A percentile compares a stretch with the other conserved stretches of the same genome.
Conservation (phyloP, 2,888 invertebrate genomes). For the Chirona hameri region DNA sequence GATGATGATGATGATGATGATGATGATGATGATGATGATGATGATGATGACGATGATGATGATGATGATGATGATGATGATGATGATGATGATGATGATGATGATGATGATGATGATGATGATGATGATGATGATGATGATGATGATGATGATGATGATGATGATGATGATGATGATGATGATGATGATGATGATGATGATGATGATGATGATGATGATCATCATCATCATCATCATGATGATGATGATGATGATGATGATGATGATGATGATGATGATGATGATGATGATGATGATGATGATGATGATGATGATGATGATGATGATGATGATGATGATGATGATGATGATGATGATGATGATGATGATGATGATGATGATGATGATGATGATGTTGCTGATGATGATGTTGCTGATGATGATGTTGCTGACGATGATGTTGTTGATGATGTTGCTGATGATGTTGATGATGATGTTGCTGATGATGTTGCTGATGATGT, state of each 20-base stretch:
- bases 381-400: no score
- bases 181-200: constrained; percentile 22
- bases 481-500: no score
- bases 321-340: constrained; percentile 22
- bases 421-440: no score
- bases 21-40: constrained; percentile 11
- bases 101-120: constrained; percentile 11
- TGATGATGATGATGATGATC: constrained; percentile 12
- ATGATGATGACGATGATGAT: constrained; percentile 11
- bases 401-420: no score
- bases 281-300: constrained; percentile 22
- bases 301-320: constrained; percentile 22
- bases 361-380: constrained; percentile 22
- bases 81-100: constrained; percentile 11
- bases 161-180: constrained; percentile 22
- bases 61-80: constrained; percentile 7
- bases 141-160: constrained; percentile 22
- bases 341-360: constrained; percentile 22
- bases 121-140: constrained; percentile 11
- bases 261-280: constrained; percentile 11
- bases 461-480: no score
- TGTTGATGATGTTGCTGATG: no score
- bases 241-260: constrained; percentile 22
- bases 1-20: constrained; percentile 22
- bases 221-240: background rate